A percentile compares a stretch with the other conserved stretches of the same genome.
Conservation (phyloP, 2,113 vertebrate genomes). For the Pitta sordida region DNA sequence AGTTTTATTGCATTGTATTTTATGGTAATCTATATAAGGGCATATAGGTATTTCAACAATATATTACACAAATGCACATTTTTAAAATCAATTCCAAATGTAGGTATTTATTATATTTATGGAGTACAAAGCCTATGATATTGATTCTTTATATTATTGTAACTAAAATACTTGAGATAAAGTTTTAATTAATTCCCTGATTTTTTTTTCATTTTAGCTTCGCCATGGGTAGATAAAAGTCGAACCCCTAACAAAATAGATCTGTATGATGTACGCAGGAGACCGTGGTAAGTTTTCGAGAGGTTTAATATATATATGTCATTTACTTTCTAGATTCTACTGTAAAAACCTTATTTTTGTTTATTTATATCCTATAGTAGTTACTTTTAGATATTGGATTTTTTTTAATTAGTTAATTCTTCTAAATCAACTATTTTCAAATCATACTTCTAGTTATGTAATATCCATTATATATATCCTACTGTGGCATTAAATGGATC, state of each 20-base stretch:
- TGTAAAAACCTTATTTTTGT: not conserved
- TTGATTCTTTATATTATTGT: not conserved
- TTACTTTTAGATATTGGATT: not conserved
- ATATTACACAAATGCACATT: not conserved
- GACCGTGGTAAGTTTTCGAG: slow-evolving; percentile 86
- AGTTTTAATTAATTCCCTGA: not conserved
- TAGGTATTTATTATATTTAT: not conserved
- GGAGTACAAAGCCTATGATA: not conserved
- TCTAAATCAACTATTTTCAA: not conserved
- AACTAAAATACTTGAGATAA: not conserved
- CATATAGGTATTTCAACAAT: not conserved
- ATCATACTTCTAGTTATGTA: not conserved
- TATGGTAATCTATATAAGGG: not conserved
- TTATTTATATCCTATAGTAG: not conserved
- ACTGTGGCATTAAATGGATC: not conserved
- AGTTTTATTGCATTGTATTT: not conserved
- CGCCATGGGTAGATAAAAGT: slow-evolving; percentile 94
- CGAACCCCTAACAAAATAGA: slow-evolving; percentile 94
- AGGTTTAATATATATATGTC: not conserved
- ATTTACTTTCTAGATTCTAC: not conserved
- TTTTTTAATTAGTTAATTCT: not conserved
- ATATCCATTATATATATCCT: rapidly evolving
- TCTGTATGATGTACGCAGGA: slow-evolving; percentile 93
- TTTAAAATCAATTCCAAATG: not conserved
- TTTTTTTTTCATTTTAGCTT: slow-evolving; percentile 74